phyloP scores from a whole-genome alignment of 2,797 vertebrate genomes.

The Chaunax sp. region DNA sequence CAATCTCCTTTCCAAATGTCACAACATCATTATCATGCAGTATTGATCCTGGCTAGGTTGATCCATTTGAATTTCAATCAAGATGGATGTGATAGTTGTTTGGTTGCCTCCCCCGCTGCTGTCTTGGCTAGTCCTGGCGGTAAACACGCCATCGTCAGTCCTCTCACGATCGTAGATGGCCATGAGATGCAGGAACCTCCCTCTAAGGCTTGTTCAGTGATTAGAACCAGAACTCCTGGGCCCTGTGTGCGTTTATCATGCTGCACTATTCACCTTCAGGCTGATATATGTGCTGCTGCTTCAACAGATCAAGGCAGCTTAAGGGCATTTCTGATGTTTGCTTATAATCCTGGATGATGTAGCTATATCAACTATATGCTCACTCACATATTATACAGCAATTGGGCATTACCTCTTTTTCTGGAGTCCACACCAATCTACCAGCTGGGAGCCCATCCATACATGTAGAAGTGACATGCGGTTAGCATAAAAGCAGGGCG shows the following conservation, averaged over 20 bases:
- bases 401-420: constrained; percentile 2
- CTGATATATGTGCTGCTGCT: background rate
- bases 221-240: constrained; percentile 16
- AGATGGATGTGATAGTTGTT: constrained; percentile 55
- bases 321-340: constrained; percentile 5
- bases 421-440: background rate
- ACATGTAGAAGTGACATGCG: constrained; percentile 19
- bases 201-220: constrained; percentile 40
- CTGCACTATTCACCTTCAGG: background rate
- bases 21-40: constrained; percentile 70
- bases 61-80: constrained; percentile 66
- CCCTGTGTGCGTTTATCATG: background rate
- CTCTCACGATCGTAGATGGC: constrained; percentile 36
- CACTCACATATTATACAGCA: background rate
- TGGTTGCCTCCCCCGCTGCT: constrained; percentile 25
- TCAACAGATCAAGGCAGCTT: background rate
- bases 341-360: constrained; percentile 4
- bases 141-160: constrained; percentile 46
- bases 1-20: constrained; percentile 57
- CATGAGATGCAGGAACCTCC: constrained; percentile 40
- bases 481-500: constrained; percentile 34
- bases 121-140: constrained; percentile 25
- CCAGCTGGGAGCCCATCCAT: constrained; percentile 42
- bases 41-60: constrained; percentile 64
- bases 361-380: background rate